Base-by-base conservation (phyloP, 1,140 invertebrate species). In the Aphis craccivora region DNA sequence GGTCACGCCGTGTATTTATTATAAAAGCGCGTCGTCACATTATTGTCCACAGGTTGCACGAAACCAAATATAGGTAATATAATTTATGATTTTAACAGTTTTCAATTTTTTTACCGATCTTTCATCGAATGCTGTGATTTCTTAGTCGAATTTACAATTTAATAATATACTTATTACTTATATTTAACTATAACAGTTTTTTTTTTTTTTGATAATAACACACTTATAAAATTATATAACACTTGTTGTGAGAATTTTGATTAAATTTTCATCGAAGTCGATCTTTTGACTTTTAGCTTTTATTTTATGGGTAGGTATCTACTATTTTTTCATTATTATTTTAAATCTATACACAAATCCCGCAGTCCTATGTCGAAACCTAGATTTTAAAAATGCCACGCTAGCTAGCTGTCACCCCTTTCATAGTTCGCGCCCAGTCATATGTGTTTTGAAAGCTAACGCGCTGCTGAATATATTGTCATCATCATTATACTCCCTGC, bases 361-460 rank as follows among this genome's bases (percentile, higher is more conserved):
- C 30, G 2, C 60, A 35, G 30, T n/a, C 9, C 60, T 76, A 11
- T n/a, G 11, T 76, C n/a, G 60, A 76, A 83, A 40, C 37, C n/a
- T 81, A 8, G 81, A 7, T 83, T 83, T 83, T 23, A 83, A 83
- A 40, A 60, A 60, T 60, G 25, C 55, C 11, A 37, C 18, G 76
- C 35, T 22, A 8, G 76, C 35, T 22, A 8, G 22, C 81, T 83
- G 81, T 40, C 81, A 2, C 81, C 37, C 22, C 37, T 37, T 40
- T 40, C 35, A 18, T 76, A 76, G 30, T 14, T 76, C 14, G 14
- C 60, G n/a, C 60, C 1, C 60, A 76, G 14, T 76, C 14, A 76
- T 76, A 76, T 88, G 35, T 37, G 48, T 55, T 55, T 90, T 25
- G 48, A 90, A 90, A 53, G 51, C 51, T 40, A 55, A 76, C 60